A percentile compares a stretch with the other conserved stretches of the same genome.
Evolutionary conservation across 1,140 invertebrate genomes (phyloP).

Genomic region (Aphidius ervi): DNA sequence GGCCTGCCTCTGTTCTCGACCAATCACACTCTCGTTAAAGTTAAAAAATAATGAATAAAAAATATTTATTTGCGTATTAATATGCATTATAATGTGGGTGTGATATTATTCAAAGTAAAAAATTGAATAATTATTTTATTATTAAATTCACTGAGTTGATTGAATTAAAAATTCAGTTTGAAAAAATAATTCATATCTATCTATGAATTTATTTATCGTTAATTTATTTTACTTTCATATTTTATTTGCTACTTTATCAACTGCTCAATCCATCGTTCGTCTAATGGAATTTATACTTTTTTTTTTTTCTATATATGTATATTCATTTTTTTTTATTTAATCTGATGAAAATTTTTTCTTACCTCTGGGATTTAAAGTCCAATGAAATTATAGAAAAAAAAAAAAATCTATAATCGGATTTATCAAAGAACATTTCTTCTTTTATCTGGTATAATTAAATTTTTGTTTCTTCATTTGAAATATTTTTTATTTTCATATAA

Average conservation of each 20-base stretch:
- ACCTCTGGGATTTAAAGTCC: background rate
- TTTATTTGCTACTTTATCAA: too few relatives aligned
- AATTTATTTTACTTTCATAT: too few relatives aligned
- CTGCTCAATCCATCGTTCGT: too few relatives aligned
- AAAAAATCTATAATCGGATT: slow-evolving; percentile 11
- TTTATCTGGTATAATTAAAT: slow-evolving; percentile 11
- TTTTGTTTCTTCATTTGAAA: background rate
- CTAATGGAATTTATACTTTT: too few relatives aligned
- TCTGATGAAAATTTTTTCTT: background rate
- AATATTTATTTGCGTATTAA: slow-evolving; percentile 2
- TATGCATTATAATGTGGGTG: slow-evolving; percentile 1
- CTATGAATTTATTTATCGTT: too few relatives aligned
- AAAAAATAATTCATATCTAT: too few relatives aligned
- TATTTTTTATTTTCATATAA: background rate
- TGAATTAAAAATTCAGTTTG: too few relatives aligned
- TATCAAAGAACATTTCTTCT: background rate
- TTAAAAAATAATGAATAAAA: slow-evolving; percentile 5
- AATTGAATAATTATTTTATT: slow-evolving; percentile 6
- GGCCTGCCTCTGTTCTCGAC: slow-evolving; percentile 34
- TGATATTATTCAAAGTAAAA: background rate
- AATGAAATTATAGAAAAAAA: slow-evolving; percentile 1
- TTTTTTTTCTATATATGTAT: too few relatives aligned
- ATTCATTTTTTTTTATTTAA: background rate
- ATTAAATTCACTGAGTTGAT: too few relatives aligned
- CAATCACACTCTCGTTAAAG: slow-evolving; percentile 27